These are phyloP conservation scores for Ephydatia muelleri DNA, from an alignment of 37 sponge, comb jelly and placozoan species.

Conservation along the genomic window DNA sequence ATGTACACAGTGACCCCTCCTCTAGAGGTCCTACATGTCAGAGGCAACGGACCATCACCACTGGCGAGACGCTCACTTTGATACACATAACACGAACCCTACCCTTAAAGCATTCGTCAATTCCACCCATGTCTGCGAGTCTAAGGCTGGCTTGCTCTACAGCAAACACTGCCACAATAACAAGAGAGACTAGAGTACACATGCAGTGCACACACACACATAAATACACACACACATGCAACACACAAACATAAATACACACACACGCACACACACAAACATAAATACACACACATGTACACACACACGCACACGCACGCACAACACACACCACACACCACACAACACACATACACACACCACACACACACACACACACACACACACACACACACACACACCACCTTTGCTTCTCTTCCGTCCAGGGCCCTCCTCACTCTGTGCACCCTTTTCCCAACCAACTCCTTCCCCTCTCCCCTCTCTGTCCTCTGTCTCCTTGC, in stretches of 20 bases:
- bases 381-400: conserved; percentile 16
- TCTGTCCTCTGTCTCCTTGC: neutral
- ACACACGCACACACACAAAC: conserved; percentile 15
- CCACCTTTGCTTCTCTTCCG: conserved; percentile 1
- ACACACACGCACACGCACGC: no score
- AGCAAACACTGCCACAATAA: conserved; percentile 58
- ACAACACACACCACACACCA: no score
- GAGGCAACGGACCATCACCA: neutral
- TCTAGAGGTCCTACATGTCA: no score
- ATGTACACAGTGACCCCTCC: no score
- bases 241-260: no score
- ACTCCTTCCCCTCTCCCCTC: neutral
- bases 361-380: conserved; percentile 26
- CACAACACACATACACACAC: no score
- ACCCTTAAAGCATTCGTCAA: conserved; percentile 41
- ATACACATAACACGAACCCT: neutral
- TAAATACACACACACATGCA: conserved; percentile 11
- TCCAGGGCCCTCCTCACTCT: neutral
- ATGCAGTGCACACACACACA: conserved; percentile 7
- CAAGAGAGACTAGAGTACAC: no score
- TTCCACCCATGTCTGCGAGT: conserved; percentile 74
- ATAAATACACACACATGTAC: no score
- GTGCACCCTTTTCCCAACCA: neutral
- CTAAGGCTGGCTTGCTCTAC: conserved; percentile 36
- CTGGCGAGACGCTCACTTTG: neutral